Conservation (phyloP, 2,797 vertebrate species). For the Neoniphon sammara region DNA sequence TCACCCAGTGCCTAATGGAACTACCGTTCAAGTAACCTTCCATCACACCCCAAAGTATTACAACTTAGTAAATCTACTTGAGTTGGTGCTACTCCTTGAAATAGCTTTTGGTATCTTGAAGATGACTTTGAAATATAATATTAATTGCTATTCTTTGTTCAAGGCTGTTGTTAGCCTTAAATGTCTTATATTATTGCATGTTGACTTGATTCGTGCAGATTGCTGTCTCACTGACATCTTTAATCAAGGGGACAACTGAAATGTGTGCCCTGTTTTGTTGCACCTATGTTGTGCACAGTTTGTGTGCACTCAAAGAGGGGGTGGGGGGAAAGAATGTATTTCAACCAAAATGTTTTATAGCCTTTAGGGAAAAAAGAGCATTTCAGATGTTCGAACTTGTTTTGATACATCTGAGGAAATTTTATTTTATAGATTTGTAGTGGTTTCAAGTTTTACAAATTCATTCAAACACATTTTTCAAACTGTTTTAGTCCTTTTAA, state of each 20-base stretch:
- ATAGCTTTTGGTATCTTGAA: conserved; percentile 53
- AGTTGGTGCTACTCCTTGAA: conserved; percentile 77
- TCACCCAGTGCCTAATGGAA: conserved; percentile 78
- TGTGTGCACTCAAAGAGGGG: conserved; percentile 61
- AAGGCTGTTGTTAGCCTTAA: conserved; percentile 40
- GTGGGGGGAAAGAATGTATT: conserved; percentile 30
- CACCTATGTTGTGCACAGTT: conserved; percentile 43
- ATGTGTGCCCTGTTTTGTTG: conserved; percentile 44
- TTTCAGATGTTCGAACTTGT: conserved; percentile 55
- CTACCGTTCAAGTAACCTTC: conserved; percentile 54
- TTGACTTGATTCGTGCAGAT: conserved; percentile 38
- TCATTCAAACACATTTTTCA: conserved; percentile 48
- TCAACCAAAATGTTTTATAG: conserved; percentile 73
- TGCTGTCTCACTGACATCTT: conserved; percentile 24
- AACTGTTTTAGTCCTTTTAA: conserved; percentile 40
- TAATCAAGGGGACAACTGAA: conserved; percentile 10
- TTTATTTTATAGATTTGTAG: conserved; percentile 73
- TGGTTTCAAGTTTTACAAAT: conserved; percentile 62
- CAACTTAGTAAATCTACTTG: conserved; percentile 39
- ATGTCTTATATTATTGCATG: conserved; percentile 57
- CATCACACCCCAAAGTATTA: conserved; percentile 57
- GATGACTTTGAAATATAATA: conserved; percentile 40
- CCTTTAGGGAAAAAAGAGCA: conserved; percentile 42
- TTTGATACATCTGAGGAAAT: conserved; percentile 54
- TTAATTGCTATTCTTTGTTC: conserved; percentile 49